phyloP scores from a whole-genome alignment of 1,140 invertebrate species.

The Bilobella aurantiaca region DNA sequence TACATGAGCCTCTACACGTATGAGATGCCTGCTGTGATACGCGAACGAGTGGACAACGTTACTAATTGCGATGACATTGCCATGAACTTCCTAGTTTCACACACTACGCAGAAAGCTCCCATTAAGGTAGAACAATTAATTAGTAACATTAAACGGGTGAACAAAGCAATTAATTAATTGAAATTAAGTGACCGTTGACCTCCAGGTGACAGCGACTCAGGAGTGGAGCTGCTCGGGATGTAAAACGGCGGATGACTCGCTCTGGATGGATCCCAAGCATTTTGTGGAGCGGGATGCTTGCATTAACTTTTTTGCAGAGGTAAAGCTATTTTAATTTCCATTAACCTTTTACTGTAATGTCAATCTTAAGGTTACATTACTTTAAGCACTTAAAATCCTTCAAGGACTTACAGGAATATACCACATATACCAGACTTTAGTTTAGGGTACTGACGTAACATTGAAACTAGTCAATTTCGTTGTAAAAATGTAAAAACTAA shows the following conservation, averaged over 20 bases:
- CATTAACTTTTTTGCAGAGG: constrained; percentile 97
- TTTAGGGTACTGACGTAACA: too few species aligned
- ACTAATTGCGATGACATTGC: constrained; percentile 99
- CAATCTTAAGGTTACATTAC: too few species aligned
- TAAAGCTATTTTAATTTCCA: not conserved
- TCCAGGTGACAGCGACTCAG: not conserved
- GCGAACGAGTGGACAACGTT: constrained; percentile 95
- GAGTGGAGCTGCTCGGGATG: constrained; percentile 77
- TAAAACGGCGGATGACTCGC: constrained; percentile 57
- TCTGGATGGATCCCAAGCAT: constrained; percentile 92
- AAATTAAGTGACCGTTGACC: too few species aligned
- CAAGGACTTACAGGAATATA: too few species aligned
- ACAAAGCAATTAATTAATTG: too few species aligned
- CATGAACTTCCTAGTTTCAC: constrained; percentile 97
- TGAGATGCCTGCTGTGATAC: constrained; percentile 78
- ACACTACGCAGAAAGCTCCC: constrained; percentile 90
- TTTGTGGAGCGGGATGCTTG: constrained; percentile 95
- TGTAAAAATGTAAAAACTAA: too few species aligned
- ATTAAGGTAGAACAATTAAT: constrained; percentile 79
- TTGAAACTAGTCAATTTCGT: too few species aligned
- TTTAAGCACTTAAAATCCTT: too few species aligned
- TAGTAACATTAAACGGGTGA: too few species aligned
- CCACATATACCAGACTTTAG: too few species aligned
- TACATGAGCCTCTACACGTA: constrained; percentile 91
- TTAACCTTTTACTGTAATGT: too few species aligned